Percentiles rank a stretch among this genome's conserved stretches.
Conservation (phyloP, 2,113 vertebrate species). For the Sciurus niger region DNA sequence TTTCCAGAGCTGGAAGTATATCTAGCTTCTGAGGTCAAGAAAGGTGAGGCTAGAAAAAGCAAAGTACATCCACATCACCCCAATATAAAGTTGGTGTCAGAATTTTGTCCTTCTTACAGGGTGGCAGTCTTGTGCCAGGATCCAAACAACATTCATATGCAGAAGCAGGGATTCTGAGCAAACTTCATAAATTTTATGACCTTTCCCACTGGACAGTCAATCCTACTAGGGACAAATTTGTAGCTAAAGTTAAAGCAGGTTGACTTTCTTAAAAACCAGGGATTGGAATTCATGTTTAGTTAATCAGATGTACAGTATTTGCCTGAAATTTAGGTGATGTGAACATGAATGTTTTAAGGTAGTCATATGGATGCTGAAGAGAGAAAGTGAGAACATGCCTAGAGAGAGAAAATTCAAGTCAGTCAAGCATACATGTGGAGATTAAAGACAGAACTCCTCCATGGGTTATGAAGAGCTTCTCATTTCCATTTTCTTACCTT, state of each 20-base stretch:
- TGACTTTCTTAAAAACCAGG: neutral
- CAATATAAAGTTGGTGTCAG: neutral
- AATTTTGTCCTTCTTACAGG: neutral
- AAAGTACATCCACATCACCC: neutral
- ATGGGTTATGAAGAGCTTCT: neutral
- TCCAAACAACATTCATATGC: neutral
- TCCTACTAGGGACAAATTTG: neutral
- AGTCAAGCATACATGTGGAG: neutral
- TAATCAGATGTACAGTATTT: neutral
- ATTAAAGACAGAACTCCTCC: neutral
- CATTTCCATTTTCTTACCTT: neutral
- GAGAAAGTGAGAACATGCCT: fast-evolving
- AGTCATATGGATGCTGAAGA: neutral
- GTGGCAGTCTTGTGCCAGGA: neutral
- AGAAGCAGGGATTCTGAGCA: neutral
- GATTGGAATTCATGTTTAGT: neutral
- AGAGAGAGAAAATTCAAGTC: neutral
- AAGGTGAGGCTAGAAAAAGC: neutral
- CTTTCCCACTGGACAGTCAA: fast-evolving
- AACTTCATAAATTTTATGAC: neutral
- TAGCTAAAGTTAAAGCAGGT: neutral
- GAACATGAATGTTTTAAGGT: neutral
- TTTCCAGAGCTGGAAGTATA: neutral
- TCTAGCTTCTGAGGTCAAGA: neutral
- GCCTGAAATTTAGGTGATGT: neutral